Evolutionary conservation across 2,888 invertebrate genomes (phyloP).

Genomic region (Hymenopus coronatus): DNA sequence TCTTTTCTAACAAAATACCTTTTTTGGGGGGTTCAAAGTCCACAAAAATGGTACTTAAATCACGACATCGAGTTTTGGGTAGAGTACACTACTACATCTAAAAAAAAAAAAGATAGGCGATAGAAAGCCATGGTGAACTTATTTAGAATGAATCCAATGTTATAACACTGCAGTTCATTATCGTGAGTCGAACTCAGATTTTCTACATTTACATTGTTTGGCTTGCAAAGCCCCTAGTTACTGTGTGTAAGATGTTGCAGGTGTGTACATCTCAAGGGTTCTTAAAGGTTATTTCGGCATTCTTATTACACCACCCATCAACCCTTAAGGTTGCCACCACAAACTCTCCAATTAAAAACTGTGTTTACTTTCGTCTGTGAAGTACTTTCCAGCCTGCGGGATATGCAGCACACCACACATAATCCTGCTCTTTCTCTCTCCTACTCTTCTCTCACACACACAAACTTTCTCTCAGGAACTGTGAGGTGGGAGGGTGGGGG

Average conservation of each 20-base stretch:
- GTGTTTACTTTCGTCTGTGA: neutral
- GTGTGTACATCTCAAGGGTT: neutral
- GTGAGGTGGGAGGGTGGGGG: too few relatives aligned
- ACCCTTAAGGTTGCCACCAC: neutral
- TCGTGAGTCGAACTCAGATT: neutral
- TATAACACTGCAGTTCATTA: too few relatives aligned
- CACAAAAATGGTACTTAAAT: too few relatives aligned
- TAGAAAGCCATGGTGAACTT: too few relatives aligned
- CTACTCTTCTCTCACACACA: neutral
- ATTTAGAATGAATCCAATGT: too few relatives aligned
- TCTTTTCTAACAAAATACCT: too few relatives aligned
- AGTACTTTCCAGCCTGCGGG: neutral
- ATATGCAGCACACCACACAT: neutral
- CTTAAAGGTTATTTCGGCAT: slow-evolving; percentile 1
- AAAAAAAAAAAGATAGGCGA: too few relatives aligned
- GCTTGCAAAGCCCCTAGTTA: neutral
- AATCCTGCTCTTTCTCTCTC: neutral
- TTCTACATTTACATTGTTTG: neutral
- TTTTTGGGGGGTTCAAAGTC: too few relatives aligned
- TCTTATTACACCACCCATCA: neutral
- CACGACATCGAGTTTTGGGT: too few relatives aligned
- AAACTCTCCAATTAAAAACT: neutral
- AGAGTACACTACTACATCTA: too few relatives aligned
- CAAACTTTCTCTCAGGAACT: too few relatives aligned
- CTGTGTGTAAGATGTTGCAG: neutral